Base-by-base conservation (phyloP, 2,888 invertebrate genomes). In the Ichneumon xanthorius region DNA sequence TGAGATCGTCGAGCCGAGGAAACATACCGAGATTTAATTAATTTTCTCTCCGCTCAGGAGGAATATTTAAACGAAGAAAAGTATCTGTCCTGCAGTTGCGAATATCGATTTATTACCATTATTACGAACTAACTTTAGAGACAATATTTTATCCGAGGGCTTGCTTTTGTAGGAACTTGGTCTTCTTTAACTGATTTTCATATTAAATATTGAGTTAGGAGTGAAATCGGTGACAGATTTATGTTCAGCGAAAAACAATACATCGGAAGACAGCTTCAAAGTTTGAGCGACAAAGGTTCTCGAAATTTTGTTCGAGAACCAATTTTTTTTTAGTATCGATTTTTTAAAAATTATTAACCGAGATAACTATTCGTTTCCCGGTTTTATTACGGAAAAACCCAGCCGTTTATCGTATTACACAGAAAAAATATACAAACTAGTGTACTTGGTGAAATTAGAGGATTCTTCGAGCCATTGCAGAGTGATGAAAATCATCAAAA, bases 11-110 rank as follows among this genome's bases (percentile, higher is more conserved):
- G 58, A 14, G 26, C 58, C 14, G 1, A 26, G 77, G 73, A 75
- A 81, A 82, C 65, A 77, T 61, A 77, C 61, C 72, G 61, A 72
- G 26, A 58, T 82, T 72, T 82, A 85, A 85, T 85, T 85, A 85
- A 85, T 82, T 85, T 82, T 80, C 70, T 16, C 63, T 70, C 80
- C 14, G 50, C 58, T 22, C 26, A 22, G 22, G 11, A 58, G 22
- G 58, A 58, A 58, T 58, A 58, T 58, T 58, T 58, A 58, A 58
- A 58, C 58, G 58, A 58, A 22, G 58, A 58, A 58, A 58, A 58
- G 58, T 58, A 58, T 58, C 58, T 4, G 58, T 58, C 11, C 26
- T 14, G 11, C 26, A 22, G 58, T 58, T 58, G 26, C 22, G 58
- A 58, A 58, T 58, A 58, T 58, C 58, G 58, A 58, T 58, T 58